Percentiles rank a stretch among this genome's conserved stretches.
phyloP scores from a whole-genome alignment of 37 sponge, comb jelly and placozoan genomes.

The Hexactinellida sp. region DNA sequence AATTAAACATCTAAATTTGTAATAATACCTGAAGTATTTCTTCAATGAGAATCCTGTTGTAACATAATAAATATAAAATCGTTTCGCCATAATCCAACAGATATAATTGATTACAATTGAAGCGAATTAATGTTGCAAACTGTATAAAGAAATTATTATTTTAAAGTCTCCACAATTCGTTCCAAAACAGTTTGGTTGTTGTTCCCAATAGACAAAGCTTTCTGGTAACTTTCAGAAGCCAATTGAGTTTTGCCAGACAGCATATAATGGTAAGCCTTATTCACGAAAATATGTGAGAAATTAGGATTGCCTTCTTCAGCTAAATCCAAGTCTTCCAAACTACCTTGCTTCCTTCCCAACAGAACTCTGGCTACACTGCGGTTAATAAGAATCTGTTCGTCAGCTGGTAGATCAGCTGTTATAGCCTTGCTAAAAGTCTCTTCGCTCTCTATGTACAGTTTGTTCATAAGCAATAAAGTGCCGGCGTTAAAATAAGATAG shows the following conservation, averaged over 20 bases:
- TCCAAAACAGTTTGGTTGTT: neutral
- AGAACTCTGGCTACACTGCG: neutral
- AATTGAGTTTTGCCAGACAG: neutral
- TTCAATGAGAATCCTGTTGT: neutral
- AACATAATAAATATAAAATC: neutral
- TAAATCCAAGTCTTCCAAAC: neutral
- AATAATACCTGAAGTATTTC: neutral
- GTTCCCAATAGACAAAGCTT: neutral
- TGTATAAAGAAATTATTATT: neutral
- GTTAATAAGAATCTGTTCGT: neutral
- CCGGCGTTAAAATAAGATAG: constrained; percentile 87
- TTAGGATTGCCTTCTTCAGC: neutral
- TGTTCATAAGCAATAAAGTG: constrained; percentile 42
- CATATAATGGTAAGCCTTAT: constrained; percentile 2
- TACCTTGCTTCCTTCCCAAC: neutral
- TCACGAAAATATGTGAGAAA: neutral
- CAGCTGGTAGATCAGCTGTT: neutral
- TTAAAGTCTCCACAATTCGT: neutral
- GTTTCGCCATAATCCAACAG: neutral
- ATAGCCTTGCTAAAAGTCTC: neutral
- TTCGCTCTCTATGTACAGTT: neutral
- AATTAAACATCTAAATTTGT: no score
- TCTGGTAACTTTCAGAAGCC: neutral
- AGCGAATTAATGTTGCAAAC: neutral
- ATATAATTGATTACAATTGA: neutral